Evolutionary conservation across 2,888 invertebrate species (phyloP), one percentile per base, ranked within the genome.

Genomic region (Hyposoter dolosus): DNA sequence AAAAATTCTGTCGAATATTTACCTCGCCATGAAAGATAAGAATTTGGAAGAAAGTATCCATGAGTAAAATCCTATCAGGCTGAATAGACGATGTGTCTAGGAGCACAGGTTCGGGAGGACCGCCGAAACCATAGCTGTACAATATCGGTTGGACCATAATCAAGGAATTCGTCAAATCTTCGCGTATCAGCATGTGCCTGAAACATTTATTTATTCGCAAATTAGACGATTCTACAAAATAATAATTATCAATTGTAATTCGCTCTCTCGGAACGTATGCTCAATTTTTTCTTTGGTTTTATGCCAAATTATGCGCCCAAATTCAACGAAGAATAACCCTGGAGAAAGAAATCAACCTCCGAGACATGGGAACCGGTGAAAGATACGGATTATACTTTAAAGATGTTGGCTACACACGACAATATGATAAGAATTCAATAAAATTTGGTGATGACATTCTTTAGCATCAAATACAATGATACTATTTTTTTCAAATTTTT

Each of bases 1-100:
- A 19, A 40, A 56, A 15, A 9, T 60, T 10, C 19, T 32, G 1
- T 45, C 9, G 17, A 17, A 77, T 82, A 1, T 66, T 78, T 93
- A 98, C 98, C 96, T 99, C 99, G 94, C 99, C 99, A 92, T 99
- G 99, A 95, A 99, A 99, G 92, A 99, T 99, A 82, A 99, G 96
- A 92, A 99, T 99, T 95, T 99, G 99, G 96, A 99, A 99, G 95
- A 99, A 99, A 0, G 99, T 99, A 95, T 99, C 99, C 99, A 99
- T 99, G 79, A 99, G 96, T 66, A 99, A 95, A 91, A 99, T 99
- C 85, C 99, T 96, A 94, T 99, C 99, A 0, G 99, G 97, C 94
- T 99, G 98, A 92, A 99, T 99, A 87, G 99, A 99, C 76, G 99
- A 98, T 3, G 99, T 99, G 94, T 99, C 99, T 53, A 99, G 95